phyloP scores from a whole-genome alignment of 1,140 invertebrate species.

The Procambarus clarkii region DNA sequence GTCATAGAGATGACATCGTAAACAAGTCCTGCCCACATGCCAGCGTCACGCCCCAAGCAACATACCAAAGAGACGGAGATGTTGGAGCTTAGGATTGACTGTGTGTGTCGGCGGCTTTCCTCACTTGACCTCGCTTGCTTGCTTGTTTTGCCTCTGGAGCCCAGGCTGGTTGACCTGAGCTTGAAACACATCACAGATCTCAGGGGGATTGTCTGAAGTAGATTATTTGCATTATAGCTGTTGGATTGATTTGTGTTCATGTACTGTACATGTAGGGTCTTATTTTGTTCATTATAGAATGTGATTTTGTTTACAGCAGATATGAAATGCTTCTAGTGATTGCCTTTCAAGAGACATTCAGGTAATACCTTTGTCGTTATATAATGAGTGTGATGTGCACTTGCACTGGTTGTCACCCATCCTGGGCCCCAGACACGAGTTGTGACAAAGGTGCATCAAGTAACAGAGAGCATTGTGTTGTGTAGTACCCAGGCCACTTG shows the following conservation, averaged over 20 bases:
- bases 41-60: conserved; percentile 50
- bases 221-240: conserved; percentile 49
- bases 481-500: conserved; percentile 41
- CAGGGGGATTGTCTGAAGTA: conserved; percentile 55
- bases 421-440: conserved; percentile 62
- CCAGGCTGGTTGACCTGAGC: conserved; percentile 57
- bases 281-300: conserved; percentile 50
- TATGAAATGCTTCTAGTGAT: conserved; percentile 45
- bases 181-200: conserved; percentile 39
- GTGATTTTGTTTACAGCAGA: conserved; percentile 57
- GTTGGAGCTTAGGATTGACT: conserved; percentile 58
- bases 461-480: conserved; percentile 39
- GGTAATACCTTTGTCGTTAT: conserved; percentile 35
- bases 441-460: conserved; percentile 54
- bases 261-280: conserved; percentile 53
- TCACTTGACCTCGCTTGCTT: conserved; percentile 65
- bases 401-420: conserved; percentile 27
- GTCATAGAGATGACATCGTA: conserved; percentile 43
- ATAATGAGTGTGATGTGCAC: conserved; percentile 19
- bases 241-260: conserved; percentile 63
- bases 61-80: conserved; percentile 67
- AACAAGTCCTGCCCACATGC: conserved; percentile 40
- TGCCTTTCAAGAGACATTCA: conserved; percentile 29
- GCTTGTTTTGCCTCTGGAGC: conserved; percentile 63
- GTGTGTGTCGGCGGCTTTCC: conserved; percentile 43